Conservation (phyloP, 2,797 vertebrate species). For the Alauda arvensis region DNA sequence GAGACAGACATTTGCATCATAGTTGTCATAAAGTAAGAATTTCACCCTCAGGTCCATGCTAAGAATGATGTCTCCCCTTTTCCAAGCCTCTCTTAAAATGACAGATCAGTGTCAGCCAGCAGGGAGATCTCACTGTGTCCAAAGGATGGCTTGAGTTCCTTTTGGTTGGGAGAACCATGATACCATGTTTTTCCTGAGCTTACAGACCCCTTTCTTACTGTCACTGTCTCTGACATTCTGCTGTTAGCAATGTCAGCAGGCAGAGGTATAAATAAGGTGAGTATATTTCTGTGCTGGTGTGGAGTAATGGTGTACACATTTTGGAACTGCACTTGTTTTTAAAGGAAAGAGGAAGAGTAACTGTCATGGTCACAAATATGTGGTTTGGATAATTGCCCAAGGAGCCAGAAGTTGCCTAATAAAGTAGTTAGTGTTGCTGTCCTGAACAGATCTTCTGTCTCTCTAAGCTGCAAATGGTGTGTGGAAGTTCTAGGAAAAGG, state of each 20-base stretch:
- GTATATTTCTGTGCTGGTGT: conserved; percentile 13
- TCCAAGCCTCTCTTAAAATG: too few relatives aligned
- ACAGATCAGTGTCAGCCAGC: not conserved
- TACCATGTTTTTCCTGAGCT: not conserved
- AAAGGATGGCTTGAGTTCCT: not conserved
- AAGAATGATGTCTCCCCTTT: too few relatives aligned
- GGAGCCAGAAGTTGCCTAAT: conserved; percentile 63
- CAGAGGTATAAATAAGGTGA: conserved; percentile 35
- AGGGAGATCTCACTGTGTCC: not conserved
- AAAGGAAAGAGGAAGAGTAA: conserved; percentile 71
- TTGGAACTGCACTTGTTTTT: conserved; percentile 67
- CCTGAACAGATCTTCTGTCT: conserved; percentile 70
- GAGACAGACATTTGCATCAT: not conserved
- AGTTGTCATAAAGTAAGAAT: conserved; percentile 7
- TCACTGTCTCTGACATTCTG: not conserved
- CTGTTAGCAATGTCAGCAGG: conserved; percentile 5
- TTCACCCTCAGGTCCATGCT: not conserved
- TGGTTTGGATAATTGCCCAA: conserved; percentile 68
- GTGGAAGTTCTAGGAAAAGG: conserved; percentile 74
- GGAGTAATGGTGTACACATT: conserved; percentile 47
- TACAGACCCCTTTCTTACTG: not conserved
- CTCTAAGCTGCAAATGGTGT: conserved; percentile 29
- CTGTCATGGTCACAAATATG: conserved; percentile 74
- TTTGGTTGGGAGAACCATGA: not conserved
- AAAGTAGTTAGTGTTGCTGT: conserved; percentile 66